phyloP scores from a whole-genome alignment of 2,888 invertebrate genomes.

The Linyphia triangularis region DNA sequence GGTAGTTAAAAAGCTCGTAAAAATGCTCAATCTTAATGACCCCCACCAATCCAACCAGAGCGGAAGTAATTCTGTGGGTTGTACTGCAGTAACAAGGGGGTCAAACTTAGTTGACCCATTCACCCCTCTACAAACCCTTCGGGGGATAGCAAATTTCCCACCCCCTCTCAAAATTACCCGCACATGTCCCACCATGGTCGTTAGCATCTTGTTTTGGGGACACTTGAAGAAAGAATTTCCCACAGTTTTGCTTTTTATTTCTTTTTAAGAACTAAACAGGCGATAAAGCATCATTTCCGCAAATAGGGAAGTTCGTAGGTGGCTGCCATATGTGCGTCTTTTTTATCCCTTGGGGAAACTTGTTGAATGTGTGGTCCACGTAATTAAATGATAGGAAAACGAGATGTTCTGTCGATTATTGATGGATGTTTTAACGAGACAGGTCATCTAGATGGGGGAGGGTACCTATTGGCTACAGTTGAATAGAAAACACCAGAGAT shows the following conservation, averaged over 20 bases:
- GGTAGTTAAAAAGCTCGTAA: not conserved
- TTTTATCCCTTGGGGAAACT: not conserved
- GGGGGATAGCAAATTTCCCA: not conserved
- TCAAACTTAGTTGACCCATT: not conserved
- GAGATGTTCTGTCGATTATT: too few species aligned
- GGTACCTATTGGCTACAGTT: too few species aligned
- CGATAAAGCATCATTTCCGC: too few species aligned
- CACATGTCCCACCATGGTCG: constrained; percentile 4
- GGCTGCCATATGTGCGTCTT: not conserved
- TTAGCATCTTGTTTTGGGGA: constrained; percentile 1
- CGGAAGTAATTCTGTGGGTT: constrained; percentile 25
- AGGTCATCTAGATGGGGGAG: too few species aligned
- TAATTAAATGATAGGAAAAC: too few species aligned
- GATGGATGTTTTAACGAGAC: too few species aligned
- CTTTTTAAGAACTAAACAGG: not conserved
- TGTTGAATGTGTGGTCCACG: too few species aligned
- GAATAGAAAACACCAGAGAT: too few species aligned
- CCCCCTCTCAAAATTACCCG: constrained; percentile 14
- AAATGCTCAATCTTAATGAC: not conserved
- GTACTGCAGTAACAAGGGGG: not conserved
- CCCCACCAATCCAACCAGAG: not conserved
- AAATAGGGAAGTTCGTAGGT: not conserved
- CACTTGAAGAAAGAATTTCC: not conserved
- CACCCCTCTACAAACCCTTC: not conserved
- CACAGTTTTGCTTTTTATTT: constrained; percentile 17